Base-by-base conservation (phyloP, 2,797 vertebrate species). In the Oophaga sylvatica region DNA sequence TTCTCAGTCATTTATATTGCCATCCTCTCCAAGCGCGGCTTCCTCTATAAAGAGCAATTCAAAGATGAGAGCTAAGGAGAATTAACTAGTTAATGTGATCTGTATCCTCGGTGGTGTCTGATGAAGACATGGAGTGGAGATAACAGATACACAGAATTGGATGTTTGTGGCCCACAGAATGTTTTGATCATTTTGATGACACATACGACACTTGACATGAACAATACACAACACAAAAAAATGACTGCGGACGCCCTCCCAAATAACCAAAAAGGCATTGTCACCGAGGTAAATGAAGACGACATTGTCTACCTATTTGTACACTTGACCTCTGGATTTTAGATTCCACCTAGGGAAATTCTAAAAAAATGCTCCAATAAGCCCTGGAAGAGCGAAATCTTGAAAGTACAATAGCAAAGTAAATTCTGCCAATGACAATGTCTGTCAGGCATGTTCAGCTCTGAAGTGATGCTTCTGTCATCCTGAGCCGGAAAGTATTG, bases 371-470 rank as follows among this genome's bases (percentile, higher is more conserved):
- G 86, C 79, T 91, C 91, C 91, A 95, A 93, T 93, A 94, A 93
- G 93, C 94, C 91, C 91, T 92, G 96, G 95, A 97, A 97, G 97
- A 97, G 97, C 97, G 96, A 97, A 96, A 96, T 93, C 95, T 96
- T 97, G 97, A 97, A 97, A 96, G 95, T 96, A 97, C 96, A 95
- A 96, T 94, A 95, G 96, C 93, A 94, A 97, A 97, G 94, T 96
- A 97, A 99, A 98, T 96, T 97, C 96, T 97, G 94, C 94, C 95
- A 97, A 97, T 97, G 97, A 97, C 96, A 96, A 96, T 90, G 91
- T 92, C 94, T 98, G 97, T 98, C 97, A 98, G 96, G 92, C 94
- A 95, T 95, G 92, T 96, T 98, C 97, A 96, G 97, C 97, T 97
- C 96, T 97, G 95, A 95, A 99, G 96, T 95, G 95, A 99, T 98